Base-by-base conservation (phyloP, 2,797 vertebrate species). In the Bovichtus diacanthus region DNA sequence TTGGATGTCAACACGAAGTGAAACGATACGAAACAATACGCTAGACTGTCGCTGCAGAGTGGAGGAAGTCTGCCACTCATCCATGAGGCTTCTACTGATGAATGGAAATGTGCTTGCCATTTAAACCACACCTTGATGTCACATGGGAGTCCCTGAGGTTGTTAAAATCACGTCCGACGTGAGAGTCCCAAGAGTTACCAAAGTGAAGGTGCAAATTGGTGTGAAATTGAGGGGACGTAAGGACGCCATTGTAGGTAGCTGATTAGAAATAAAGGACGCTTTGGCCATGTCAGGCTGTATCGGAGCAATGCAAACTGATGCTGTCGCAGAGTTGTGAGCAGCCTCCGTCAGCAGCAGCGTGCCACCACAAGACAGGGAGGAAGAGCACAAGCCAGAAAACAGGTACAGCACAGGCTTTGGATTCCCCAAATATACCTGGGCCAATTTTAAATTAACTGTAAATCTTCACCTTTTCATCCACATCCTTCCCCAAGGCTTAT, bases 1-100 rank as follows among this genome's bases (percentile, higher is more conserved):
- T 50, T 71, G 39, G 78, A 77, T 77, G 70, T 81, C 70, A 75
- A 39, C 54, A 27, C 0, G 10, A 79, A 80, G 74, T 72, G 1
- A 65, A 76, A 39, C 19, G 34, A 49, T 54, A 53, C 36, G 25
- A 7, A 76, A 39, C 19, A 34, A 49, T 54, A 53, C 36, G 25
- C 7, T 44, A 47, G 36, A 49, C n/a, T 38, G 51, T 64, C 49
- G 60, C 61, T 50, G 31, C 5, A 43, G 21, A 74, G 46, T 16
- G 47, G 15, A 59, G 61, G 50, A 69, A 23, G 36, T 51, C 56
- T 25, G 51, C 15, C 23, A 39, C 64, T 31, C 41, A 9, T 51
- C 41, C 27, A 34, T 2, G 21, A 74, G n/a, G 39, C n/a, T n/a
- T 47, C 41, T 12, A 51, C 49, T 53, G 69, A 65, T 43, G 12